A percentile compares a stretch with the other conserved stretches of the same genome.
phyloP scores from a whole-genome alignment of 2,888 invertebrate species.

The Drosophila demipolita region DNA sequence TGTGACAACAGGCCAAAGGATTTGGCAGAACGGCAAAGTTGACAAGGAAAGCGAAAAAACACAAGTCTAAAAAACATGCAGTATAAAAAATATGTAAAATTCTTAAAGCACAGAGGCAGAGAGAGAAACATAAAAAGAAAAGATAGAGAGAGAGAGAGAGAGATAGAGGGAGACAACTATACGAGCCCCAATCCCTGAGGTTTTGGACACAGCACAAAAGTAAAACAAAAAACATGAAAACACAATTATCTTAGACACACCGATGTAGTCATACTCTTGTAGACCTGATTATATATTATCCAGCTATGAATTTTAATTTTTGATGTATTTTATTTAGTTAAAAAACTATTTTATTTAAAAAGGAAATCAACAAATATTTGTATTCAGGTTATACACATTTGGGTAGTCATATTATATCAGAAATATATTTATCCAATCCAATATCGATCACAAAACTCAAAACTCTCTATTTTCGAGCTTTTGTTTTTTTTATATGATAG shows the following conservation, averaged over 20 bases:
- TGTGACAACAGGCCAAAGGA: constrained; percentile 69
- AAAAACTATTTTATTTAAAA: neutral
- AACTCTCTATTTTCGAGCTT: neutral
- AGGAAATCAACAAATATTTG: neutral
- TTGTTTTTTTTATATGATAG: neutral
- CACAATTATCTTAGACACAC: neutral
- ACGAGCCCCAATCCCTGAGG: constrained; percentile 49
- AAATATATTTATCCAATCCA: neutral
- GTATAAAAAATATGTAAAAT: constrained; percentile 45
- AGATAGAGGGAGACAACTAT: constrained; percentile 6
- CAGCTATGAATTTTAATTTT: neutral
- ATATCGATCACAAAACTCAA: neutral
- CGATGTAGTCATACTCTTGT: neutral
- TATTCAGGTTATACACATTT: neutral
- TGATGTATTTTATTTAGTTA: no score
- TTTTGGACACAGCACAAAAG: constrained; percentile 26
- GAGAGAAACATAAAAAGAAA: neutral
- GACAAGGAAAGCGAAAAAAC: constrained; percentile 23
- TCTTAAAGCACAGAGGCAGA: constrained; percentile 5
- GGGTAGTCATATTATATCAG: neutral
- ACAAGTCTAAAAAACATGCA: constrained; percentile 14
- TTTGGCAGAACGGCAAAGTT: constrained; percentile 56
- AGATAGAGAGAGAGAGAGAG: neutral
- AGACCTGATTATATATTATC: neutral
- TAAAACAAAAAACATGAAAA: constrained; percentile 4